phyloP scores from a whole-genome alignment of 2,888 invertebrate species.

The Drosophila glabriapex region DNA sequence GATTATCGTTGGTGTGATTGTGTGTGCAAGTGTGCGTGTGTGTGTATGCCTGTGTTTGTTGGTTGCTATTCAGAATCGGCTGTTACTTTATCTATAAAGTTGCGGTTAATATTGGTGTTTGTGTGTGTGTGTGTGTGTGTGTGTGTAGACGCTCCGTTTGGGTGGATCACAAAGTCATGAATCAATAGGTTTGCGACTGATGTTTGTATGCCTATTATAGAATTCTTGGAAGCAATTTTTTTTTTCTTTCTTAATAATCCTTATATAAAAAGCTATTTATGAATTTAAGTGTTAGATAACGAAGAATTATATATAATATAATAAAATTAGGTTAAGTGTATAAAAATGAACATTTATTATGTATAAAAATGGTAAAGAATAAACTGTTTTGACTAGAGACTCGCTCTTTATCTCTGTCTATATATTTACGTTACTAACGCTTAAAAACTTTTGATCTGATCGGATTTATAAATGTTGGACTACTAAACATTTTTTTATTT shows the following conservation, averaged over 20 bases:
- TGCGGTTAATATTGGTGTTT: slow-evolving; percentile 36
- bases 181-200: slow-evolving; percentile 15
- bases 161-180: slow-evolving; percentile 36
- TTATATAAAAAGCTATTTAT: not conserved
- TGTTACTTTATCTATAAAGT: slow-evolving; percentile 76
- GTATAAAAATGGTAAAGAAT: not conserved
- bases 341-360: not conserved
- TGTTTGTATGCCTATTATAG: not conserved
- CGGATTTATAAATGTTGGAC: not conserved
- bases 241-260: not conserved
- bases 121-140: not conserved
- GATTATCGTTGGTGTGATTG: slow-evolving; percentile 47
- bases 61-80: slow-evolving; percentile 67
- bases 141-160: slow-evolving; percentile 23
- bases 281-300: not conserved
- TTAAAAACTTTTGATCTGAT: not conserved
- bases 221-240: not conserved
- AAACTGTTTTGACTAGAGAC: not conserved
- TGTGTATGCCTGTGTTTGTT: slow-evolving; percentile 23
- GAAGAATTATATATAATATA: not conserved
- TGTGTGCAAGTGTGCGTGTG: slow-evolving; percentile 11
- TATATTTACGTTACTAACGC: not conserved
- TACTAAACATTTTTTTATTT: not conserved
- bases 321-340: not conserved
- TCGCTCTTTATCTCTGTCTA: not conserved